phyloP scores from a whole-genome alignment of 1,140 invertebrate species.

The Bombus vancouverensis region DNA sequence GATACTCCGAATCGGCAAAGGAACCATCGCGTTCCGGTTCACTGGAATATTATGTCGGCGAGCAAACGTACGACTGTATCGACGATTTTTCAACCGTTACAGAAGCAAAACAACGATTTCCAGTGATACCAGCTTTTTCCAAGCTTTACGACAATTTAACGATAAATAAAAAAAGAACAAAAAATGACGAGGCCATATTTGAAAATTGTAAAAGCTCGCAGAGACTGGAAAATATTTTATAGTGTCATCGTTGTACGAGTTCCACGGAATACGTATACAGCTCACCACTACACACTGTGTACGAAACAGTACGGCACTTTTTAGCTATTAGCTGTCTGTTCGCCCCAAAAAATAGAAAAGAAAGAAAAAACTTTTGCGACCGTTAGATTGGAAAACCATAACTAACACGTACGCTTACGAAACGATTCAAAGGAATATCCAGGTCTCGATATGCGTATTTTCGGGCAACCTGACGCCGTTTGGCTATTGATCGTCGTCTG shows the following conservation, averaged over 20 bases:
- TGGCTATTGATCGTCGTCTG: constrained; percentile 56
- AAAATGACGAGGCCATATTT: background rate
- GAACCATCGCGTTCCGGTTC: background rate
- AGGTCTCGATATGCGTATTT: constrained; percentile 29
- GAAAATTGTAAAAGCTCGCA: background rate
- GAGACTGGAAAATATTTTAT: background rate
- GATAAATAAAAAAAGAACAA: background rate
- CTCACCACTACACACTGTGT: too few species aligned
- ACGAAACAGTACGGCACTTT: background rate
- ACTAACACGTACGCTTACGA: background rate
- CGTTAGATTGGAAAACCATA: background rate
- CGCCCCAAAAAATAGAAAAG: background rate
- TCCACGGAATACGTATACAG: too few species aligned
- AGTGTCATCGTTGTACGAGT: background rate
- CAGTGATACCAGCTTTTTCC: background rate
- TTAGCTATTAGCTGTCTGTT: background rate
- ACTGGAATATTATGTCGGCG: background rate
- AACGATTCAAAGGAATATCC: constrained; percentile 24
- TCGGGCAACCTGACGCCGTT: constrained; percentile 55
- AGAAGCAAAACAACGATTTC: background rate
- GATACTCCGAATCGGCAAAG: background rate
- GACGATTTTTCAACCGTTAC: background rate
- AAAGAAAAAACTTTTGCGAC: background rate
- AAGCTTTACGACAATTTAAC: background rate
- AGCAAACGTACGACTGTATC: background rate